Evolutionary conservation across 2,113 vertebrate genomes (phyloP).

Genomic region (Cyanoramphus novaezelandiae): DNA sequence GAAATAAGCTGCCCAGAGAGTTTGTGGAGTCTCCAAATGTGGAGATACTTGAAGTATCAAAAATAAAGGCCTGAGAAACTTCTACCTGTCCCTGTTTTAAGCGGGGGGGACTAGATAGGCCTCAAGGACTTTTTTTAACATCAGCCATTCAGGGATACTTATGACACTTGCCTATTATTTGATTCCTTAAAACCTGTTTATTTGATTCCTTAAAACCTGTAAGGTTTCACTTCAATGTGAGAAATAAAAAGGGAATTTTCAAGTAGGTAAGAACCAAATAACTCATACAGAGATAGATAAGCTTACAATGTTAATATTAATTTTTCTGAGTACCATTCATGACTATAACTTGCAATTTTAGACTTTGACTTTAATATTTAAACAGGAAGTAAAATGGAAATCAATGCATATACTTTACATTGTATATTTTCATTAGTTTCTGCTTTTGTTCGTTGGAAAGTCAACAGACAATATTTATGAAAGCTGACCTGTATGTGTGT

Average conservation of each 20-base stretch:
- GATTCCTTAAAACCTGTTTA: not conserved
- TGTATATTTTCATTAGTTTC: not conserved
- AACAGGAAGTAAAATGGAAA: not conserved
- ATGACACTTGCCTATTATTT: not conserved
- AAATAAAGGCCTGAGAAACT: not conserved
- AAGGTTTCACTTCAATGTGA: not conserved
- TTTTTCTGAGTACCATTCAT: not conserved
- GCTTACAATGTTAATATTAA: not conserved
- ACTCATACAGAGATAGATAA: not conserved
- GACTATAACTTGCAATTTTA: not conserved
- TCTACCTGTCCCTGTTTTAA: not conserved
- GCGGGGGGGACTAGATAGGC: not conserved
- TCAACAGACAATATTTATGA: not conserved
- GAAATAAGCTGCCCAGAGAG: not conserved
- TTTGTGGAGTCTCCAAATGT: not conserved
- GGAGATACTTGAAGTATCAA: not conserved
- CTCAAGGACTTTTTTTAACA: not conserved
- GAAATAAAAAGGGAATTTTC: not conserved
- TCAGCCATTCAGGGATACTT: not conserved
- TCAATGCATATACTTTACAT: not conserved
- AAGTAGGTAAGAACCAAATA: not conserved
- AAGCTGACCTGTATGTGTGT: not conserved
- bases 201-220: not conserved
- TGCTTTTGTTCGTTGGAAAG: not conserved
- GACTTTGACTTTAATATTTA: not conserved